These are phyloP conservation scores for Melinaea menophilus DNA, from an alignment of 2,888 invertebrate species.

Conservation along the genomic window DNA sequence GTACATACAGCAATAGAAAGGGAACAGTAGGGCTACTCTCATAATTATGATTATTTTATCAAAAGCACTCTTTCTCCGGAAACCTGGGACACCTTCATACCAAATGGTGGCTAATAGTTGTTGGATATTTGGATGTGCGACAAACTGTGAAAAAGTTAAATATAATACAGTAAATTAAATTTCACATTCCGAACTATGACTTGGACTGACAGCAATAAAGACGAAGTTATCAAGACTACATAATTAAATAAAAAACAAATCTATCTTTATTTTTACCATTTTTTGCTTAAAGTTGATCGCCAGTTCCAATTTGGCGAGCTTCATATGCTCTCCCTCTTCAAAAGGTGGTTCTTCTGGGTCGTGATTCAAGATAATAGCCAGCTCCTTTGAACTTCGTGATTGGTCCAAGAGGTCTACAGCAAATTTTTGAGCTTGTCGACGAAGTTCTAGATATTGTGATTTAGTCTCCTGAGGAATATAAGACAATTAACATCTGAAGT, in stretches of 20 bases:
- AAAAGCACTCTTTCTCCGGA: conserved; percentile 86
- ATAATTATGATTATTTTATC: conserved; percentile 86
- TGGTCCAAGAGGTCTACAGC: conserved; percentile 94
- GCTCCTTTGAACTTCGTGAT: conserved; percentile 93
- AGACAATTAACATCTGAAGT: neutral
- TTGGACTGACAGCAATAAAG: no score
- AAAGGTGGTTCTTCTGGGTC: conserved; percentile 86
- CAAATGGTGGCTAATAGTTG: conserved; percentile 94
- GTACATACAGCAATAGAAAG: conserved; percentile 90
- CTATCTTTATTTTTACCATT: conserved; percentile 77
- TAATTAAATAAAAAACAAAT: neutral
- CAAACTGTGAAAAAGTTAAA: conserved; percentile 80
- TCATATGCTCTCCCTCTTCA: conserved; percentile 89
- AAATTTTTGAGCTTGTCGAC: conserved; percentile 92
- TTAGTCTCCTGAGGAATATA: conserved; percentile 85
- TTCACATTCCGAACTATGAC: no score
- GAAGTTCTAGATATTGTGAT: conserved; percentile 90
- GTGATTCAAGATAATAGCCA: conserved; percentile 95
- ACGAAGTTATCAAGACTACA: neutral
- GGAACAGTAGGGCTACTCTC: conserved; percentile 89
- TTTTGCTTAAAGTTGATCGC: conserved; percentile 97
- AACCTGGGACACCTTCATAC: conserved; percentile 97
- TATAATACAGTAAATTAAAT: no score
- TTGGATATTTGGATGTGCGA: conserved; percentile 97
- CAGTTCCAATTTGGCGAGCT: conserved; percentile 89